Evolutionary conservation across 1,140 invertebrate species (phyloP), one percentile per base, ranked within the genome.

Genomic region (Tetramorium simillimum): DNA sequence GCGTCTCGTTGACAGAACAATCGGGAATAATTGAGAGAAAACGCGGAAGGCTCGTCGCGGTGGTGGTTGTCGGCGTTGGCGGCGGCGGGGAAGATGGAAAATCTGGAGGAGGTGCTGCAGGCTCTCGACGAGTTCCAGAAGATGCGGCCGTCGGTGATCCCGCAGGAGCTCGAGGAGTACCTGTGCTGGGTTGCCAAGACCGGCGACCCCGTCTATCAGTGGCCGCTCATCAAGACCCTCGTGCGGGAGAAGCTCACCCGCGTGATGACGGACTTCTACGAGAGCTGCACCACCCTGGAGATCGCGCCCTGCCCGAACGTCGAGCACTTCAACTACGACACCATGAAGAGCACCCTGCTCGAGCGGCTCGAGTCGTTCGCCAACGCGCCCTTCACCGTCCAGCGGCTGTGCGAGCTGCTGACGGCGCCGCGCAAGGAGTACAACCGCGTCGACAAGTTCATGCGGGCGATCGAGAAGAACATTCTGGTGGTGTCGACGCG

Each of bases 311-410:
- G 97, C 92, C 98, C 98, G 0, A 99, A 99, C 94, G 98, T 99
- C 37, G 98, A 99, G 91, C 96, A 97, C 16, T 99, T 99, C 89
- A 98, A 98, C 92, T 99, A 98, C 94, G 98, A 99, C 91, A 97
- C 96, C 5, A 98, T 99, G 97, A 98, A 98, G 92, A 97, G 97
- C 70, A 97, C 97, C 91, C 96, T 99, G 21, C 94, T 99, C 37
- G 97, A 99, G 91, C 96, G 97, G 43, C 94, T 99, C 0, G 98
- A 99, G 89, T 97, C 96, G 2, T 98, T 97, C 95, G 96, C 96
- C 49, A 98, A 98, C 76, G 98, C 99, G 2, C 99, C 99, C 0
- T 99, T 99, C 92, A 99, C 99, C 14, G 97, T 99, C 72, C 99
- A 99, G 94, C 96, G 99, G 85, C 97, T 99, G 62, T 99, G 98